Conservation (phyloP, 2,113 vertebrate species). For the Brachionichthys hirsutus region DNA sequence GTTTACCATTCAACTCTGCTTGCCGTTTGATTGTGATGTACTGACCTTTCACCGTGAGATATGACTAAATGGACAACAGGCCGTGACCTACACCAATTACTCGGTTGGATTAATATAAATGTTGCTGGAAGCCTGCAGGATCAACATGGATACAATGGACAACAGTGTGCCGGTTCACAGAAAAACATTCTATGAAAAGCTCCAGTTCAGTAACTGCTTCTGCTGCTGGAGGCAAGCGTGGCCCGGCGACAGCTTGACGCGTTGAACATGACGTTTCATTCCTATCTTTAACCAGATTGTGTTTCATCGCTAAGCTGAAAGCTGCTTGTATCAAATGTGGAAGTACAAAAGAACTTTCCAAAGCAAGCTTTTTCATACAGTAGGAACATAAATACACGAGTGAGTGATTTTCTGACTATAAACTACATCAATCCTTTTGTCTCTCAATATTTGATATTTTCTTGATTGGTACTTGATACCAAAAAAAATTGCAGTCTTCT, state of each 20-base stretch:
- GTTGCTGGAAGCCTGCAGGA: background rate
- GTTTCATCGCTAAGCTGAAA: background rate
- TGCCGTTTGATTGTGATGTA: background rate
- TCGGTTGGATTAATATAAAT: slow-evolving; percentile 1
- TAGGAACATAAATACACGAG: no score
- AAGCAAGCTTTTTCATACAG: no score
- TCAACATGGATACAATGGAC: slow-evolving; percentile 2
- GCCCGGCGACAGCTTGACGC: background rate
- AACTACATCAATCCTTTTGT: no score
- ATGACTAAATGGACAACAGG: background rate
- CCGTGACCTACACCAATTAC: background rate
- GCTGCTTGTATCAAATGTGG: background rate
- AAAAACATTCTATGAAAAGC: background rate
- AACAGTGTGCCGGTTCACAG: background rate
- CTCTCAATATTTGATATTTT: no score
- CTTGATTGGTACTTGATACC: no score
- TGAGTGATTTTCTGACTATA: no score
- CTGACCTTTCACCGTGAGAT: background rate
- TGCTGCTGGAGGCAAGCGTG: background rate
- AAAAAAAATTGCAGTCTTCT: background rate
- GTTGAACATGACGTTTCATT: background rate
- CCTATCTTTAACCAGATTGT: background rate
- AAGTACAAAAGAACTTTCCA: background rate
- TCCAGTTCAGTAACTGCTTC: background rate
- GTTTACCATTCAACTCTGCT: slow-evolving; percentile 1